Conservation (phyloP, 2,797 vertebrate species). For the Eulemur rubriventer region DNA sequence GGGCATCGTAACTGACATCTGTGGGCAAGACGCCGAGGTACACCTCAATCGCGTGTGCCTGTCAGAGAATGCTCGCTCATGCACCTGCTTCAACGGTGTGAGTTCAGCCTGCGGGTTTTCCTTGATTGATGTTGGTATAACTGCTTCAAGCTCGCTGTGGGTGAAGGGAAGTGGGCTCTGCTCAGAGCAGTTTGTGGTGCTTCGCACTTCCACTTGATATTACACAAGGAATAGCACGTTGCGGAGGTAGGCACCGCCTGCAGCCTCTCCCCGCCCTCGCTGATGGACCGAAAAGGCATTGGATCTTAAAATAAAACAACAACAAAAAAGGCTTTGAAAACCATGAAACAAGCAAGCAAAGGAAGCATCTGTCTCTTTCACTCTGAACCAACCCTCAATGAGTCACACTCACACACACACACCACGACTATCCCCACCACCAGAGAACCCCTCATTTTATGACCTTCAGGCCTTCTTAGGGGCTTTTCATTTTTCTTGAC, state of each 20-base stretch:
- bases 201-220: constrained; percentile 70
- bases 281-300: neutral
- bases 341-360: constrained; percentile 65
- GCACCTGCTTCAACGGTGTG: constrained; percentile 84
- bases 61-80: neutral
- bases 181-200: constrained; percentile 35
- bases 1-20: neutral
- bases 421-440: neutral
- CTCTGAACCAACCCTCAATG: neutral
- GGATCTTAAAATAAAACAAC: constrained; percentile 79
- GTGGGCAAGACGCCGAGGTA: neutral
- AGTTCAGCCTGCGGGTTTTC: constrained; percentile 78
- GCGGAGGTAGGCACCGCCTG: neutral
- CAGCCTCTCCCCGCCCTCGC: constrained; percentile 49
- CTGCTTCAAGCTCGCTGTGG: constrained; percentile 72
- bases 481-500: neutral
- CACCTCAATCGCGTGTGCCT: constrained; percentile 25
- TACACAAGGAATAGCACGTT: constrained; percentile 19
- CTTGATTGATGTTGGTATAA: constrained; percentile 83
- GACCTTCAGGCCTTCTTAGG: neutral
- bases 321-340: constrained; percentile 73
- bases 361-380: constrained; percentile 69
- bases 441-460: neutral
- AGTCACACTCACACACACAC: neutral
- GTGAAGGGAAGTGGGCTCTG: constrained; percentile 86